phyloP scores from a whole-genome alignment of 2,888 invertebrate species.

The Crocallis elinguaria region DNA sequence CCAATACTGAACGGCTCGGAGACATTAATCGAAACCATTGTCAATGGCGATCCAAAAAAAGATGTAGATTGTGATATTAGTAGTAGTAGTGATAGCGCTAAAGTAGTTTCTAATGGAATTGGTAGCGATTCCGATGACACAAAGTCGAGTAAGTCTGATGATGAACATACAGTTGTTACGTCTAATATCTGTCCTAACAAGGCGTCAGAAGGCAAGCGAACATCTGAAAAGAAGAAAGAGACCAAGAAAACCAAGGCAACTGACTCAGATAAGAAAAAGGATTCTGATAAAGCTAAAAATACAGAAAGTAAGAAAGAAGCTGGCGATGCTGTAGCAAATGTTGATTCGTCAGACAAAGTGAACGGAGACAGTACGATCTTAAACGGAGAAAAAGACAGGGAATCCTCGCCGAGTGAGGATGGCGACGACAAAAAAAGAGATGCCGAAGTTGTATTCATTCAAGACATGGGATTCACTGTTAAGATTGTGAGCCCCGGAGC shows the following conservation, averaged over 20 bases:
- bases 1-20: conserved; percentile 74
- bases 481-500: conserved; percentile 96
- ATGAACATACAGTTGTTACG: conserved; percentile 51
- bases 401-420: conserved; percentile 78
- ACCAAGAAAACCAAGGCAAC: conserved; percentile 60
- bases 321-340: conserved; percentile 44
- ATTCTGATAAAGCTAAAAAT: conserved; percentile 51
- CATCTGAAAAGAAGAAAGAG: conserved; percentile 68
- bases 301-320: conserved; percentile 57
- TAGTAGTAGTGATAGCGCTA: conserved; percentile 79
- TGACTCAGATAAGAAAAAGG: conserved; percentile 64
- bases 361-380: conserved; percentile 65
- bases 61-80: conserved; percentile 82
- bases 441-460: conserved; percentile 94
- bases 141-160: conserved; percentile 73
- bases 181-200: conserved; percentile 55
- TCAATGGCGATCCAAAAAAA: conserved; percentile 76
- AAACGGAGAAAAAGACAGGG: conserved; percentile 76
- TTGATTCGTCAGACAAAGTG: conserved; percentile 55
- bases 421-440: conserved; percentile 86
- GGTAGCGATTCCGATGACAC: conserved; percentile 72
- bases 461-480: conserved; percentile 96
- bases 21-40: conserved; percentile 58
- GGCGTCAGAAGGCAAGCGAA: conserved; percentile 55
- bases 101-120: conserved; percentile 80